Base-by-base conservation (phyloP, 1,140 invertebrate genomes). In the Plectrocnemia conspersa region DNA sequence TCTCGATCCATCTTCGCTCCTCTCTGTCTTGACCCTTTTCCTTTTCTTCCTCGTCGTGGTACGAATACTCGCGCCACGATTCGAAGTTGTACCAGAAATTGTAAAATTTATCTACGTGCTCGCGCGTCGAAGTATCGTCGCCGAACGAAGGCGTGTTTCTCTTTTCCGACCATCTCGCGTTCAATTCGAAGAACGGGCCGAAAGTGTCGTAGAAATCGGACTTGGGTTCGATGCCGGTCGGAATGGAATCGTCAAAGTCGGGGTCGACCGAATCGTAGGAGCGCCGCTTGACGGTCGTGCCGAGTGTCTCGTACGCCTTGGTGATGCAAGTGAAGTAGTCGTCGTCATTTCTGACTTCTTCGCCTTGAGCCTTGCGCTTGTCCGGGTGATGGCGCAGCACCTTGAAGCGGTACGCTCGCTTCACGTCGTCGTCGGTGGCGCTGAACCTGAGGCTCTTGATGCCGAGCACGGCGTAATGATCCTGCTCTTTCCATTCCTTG, bases 301-400 rank as follows among this genome's bases (percentile, higher is more conserved):
- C 90, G 54, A 94, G 76, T 22, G 84, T 91, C 45, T 72, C 68
- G 44, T 70, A 70, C 11, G 95, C 95, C 79, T 93, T 93, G n/a
- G 95, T 98, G 64, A 99, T 98, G 69, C 95, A 98, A 0, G 94
- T 93, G 70, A 98, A 99, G 74, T 98, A 98, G 75, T 98, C 95
- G 66, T 94, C 88, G 61, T 93, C 91, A 1, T 82, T 77, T 56
- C 83, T 79, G 9, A 94, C 80, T 63, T 89, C 83, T 70, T 93
- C 91, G 33, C 92, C 88, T 71, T 83, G 77, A 45, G 85, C 88
- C 78, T 92, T 88, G 52, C 95, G 80, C 71, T 99, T 99, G 71
- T 99, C 97, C 0, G 97, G 97, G 78, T 99, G 97, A 73, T 99
- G 96, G 64, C 86, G 86, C 21, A 99, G 75, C 22, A 98, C 95